Percentiles rank a stretch among this genome's conserved stretches.
Evolutionary conservation across 2,797 vertebrate species (phyloP).

Genomic region (Octomys mimax): DNA sequence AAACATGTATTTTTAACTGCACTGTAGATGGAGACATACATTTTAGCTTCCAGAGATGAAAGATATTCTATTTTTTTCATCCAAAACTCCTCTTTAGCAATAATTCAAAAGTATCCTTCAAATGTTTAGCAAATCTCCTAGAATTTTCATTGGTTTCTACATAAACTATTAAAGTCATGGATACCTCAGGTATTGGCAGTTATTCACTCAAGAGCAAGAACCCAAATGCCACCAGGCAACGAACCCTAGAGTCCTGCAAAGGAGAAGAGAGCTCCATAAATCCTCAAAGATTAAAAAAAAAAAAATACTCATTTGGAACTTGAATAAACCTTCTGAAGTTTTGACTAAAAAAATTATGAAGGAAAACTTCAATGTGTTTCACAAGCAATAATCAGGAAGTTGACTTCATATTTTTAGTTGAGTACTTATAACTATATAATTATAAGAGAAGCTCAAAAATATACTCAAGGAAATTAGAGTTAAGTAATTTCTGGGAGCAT

Average conservation of each 20-base stretch:
- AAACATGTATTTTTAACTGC: not conserved
- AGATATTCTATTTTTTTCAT: not conserved
- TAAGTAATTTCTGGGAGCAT: constrained; percentile 43
- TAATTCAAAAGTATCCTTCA: not conserved
- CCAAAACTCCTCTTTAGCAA: not conserved
- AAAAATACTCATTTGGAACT: not conserved
- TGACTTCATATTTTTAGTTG: constrained; percentile 16
- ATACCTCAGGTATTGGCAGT: not conserved
- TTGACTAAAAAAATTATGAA: not conserved
- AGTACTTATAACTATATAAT: not conserved
- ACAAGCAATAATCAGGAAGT: constrained; percentile 30
- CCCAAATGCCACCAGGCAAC: not conserved
- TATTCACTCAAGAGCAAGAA: not conserved
- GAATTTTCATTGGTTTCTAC: not conserved
- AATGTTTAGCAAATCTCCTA: not conserved
- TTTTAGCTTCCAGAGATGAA: not conserved
- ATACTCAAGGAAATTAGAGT: not conserved
- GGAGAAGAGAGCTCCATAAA: not conserved
- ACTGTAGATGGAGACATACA: not conserved
- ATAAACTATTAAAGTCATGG: not conserved
- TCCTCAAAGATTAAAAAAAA: not conserved
- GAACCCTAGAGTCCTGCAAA: not conserved
- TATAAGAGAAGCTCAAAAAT: not conserved
- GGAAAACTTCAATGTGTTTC: not conserved
- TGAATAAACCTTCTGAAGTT: not conserved